These are phyloP conservation scores for Drosophila melanosoma DNA, from an alignment of 2,888 invertebrate genomes.

Conservation along the genomic window DNA sequence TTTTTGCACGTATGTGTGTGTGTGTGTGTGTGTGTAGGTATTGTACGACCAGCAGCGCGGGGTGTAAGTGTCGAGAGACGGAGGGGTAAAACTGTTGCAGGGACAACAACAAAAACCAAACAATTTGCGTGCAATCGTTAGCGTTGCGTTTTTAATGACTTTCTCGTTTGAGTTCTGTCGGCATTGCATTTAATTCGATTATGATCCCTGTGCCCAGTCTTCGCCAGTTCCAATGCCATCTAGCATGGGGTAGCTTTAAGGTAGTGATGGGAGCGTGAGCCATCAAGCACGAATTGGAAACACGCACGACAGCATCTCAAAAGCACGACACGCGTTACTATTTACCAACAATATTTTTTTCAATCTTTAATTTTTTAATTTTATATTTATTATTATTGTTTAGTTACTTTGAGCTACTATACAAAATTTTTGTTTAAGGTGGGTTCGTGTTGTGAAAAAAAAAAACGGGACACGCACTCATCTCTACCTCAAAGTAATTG, in stretches of 20 bases:
- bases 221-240: slow-evolving; percentile 8
- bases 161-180: slow-evolving; percentile 57
- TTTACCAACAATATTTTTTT: background rate
- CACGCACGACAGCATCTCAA: background rate
- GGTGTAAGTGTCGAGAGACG: background rate
- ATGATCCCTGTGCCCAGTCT: slow-evolving; percentile 54
- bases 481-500: slow-evolving; percentile 65
- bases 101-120: slow-evolving; percentile 72
- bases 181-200: slow-evolving; percentile 80
- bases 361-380: background rate
- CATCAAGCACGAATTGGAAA: background rate
- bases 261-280: slow-evolving; percentile 3
- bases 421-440: background rate
- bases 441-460: background rate
- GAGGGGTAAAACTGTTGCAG: slow-evolving; percentile 34
- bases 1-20: slow-evolving; percentile 42
- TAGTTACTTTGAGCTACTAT: background rate
- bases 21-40: slow-evolving; percentile 6
- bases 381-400: background rate
- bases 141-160: slow-evolving; percentile 74
- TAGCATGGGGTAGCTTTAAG: slow-evolving; percentile 30
- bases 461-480: background rate
- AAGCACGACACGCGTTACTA: background rate
- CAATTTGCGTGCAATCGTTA: slow-evolving; percentile 81
- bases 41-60: background rate